These are phyloP conservation scores for Lipotes vexillifer DNA, from an alignment of 2,113 vertebrate genomes.

Conservation along the genomic window DNA sequence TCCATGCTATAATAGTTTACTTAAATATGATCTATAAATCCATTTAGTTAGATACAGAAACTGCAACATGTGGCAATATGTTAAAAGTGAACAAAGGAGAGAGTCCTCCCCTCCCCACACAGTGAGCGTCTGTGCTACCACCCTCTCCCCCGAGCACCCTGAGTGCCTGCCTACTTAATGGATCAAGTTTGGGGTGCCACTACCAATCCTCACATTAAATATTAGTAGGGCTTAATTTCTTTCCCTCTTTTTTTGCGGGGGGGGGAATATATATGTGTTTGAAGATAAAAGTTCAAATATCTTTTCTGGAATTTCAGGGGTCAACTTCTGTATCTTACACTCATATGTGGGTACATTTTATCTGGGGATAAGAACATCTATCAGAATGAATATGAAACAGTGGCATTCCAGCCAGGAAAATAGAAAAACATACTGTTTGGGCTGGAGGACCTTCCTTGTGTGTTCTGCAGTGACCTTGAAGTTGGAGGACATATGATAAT, in stretches of 20 bases:
- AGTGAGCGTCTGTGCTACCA: fast-evolving
- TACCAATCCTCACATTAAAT: background rate
- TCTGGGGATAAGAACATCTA: background rate
- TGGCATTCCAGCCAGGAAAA: background rate
- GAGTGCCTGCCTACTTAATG: background rate
- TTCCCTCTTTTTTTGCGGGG: background rate
- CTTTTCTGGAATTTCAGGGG: background rate
- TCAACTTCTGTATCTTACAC: background rate
- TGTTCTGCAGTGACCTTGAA: background rate
- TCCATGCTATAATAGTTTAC: background rate
- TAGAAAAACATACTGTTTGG: background rate
- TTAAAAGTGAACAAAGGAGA: background rate
- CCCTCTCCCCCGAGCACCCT: background rate
- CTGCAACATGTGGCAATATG: background rate
- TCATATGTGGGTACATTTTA: background rate
- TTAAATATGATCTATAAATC: background rate
- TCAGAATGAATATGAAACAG: background rate
- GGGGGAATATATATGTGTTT: background rate
- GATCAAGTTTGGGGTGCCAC: background rate
- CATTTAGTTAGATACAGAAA: background rate
- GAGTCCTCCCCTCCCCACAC: background rate
- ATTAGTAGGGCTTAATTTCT: background rate
- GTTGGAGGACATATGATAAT: background rate
- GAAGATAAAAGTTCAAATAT: background rate
- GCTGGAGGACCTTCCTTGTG: background rate